Conservation (phyloP, 2,797 vertebrate species). For the Pseudomugil tenellus region DNA sequence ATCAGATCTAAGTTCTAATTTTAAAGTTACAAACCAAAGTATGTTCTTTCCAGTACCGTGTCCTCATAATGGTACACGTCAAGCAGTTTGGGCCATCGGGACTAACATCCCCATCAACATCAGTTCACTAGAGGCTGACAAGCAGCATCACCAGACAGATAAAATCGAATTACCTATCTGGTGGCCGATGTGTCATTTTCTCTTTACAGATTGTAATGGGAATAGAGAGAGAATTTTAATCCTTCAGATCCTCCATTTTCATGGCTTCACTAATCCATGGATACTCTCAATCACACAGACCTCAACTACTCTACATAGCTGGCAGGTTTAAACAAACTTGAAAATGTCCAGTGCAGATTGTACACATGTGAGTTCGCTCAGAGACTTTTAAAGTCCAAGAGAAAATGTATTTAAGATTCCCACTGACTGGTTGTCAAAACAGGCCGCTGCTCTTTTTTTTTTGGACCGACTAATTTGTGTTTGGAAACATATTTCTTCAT, state of each 20-base stretch:
- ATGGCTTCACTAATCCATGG: constrained; percentile 70
- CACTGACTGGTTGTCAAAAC: constrained; percentile 49
- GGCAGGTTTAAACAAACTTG: constrained; percentile 35
- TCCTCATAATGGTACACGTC: constrained; percentile 29
- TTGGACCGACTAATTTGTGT: constrained; percentile 35
- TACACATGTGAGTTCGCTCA: constrained; percentile 39
- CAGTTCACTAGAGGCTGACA: constrained; percentile 52
- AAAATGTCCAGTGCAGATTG: constrained; percentile 27
- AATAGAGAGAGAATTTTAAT: constrained; percentile 65
- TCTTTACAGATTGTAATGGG: constrained; percentile 72
- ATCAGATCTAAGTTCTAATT: constrained; percentile 30
- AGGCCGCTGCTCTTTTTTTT: constrained; percentile 41
- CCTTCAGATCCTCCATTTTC: constrained; percentile 70
- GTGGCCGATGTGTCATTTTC: constrained; percentile 70
- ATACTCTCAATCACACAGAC: constrained; percentile 57
- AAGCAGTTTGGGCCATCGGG: constrained; percentile 37
- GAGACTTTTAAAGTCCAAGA: constrained; percentile 32
- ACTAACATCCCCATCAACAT: constrained; percentile 42
- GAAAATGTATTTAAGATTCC: constrained; percentile 34
- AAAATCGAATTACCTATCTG: constrained; percentile 70
- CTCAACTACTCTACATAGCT: constrained; percentile 36
- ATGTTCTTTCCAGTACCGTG: constrained; percentile 9
- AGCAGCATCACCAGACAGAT: constrained; percentile 64
- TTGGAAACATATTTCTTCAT: constrained; percentile 43
- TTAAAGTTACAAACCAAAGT: constrained; percentile 11